Base-by-base conservation (phyloP, 2,113 vertebrate genomes). In the Archilochus colubris region DNA sequence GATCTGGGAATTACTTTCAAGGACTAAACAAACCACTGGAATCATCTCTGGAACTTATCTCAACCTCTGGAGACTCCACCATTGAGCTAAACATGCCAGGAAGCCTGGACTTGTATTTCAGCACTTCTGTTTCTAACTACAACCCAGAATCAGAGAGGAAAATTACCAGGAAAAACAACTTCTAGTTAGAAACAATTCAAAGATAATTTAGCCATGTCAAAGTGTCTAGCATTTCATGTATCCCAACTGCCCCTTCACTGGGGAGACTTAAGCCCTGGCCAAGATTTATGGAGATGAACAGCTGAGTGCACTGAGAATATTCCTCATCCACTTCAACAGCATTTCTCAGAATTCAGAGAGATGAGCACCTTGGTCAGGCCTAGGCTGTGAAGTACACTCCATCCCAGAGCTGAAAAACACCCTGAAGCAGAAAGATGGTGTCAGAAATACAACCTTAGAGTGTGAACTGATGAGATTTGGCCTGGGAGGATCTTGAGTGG, bases 61-160 rank as follows among this genome's bases (percentile, higher is more conserved):
- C 83, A 91, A 94, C 70, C 83, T 95, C 93, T 80, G 75, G 91
- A 95, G 85, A 75, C 30, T 95, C 46, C 61, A 88, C 18, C 0
- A 1, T 25, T 77, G 88, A 95, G 74, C 94, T 86, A 80, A 93
- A 88, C 40, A 59, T 50, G 82, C 84, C 66, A 89, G 89, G 82
- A 95, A 95, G 85, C 64, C 77, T 91, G 83, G 89, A 80, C 66
- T 87, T 96, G 74, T 86, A 87, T 94, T 97, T 96, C 93, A 94
- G 86, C 77, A 94, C 96, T 95, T 96, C 91, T 93, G 81, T 93
- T 94, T 91, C 79, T 89, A 91, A 74, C 80, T 67, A 58, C 2
- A 43, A 68, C 63, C 43, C 59, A 72, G 76, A 94, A 86, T 72
- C 55, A 62, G 82, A 86, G 89, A 91, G 31, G 78, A 72, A 89